Conservation (phyloP, 2,113 vertebrate genomes). For the Sakesphorus luctuosus region DNA sequence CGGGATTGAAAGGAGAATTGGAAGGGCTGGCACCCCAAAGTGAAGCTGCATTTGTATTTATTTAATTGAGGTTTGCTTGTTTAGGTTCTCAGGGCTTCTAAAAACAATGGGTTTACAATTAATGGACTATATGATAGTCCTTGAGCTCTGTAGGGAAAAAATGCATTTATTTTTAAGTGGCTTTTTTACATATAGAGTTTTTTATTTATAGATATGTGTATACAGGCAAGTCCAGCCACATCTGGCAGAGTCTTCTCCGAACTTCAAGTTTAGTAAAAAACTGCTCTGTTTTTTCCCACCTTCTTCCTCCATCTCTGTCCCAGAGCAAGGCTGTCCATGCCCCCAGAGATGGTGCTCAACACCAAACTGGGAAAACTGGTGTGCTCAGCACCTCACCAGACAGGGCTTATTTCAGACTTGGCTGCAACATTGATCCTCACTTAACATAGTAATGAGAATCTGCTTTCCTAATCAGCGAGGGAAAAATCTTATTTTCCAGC, state of each 20-base stretch:
- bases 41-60: neutral
- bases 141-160: neutral
- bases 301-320: neutral
- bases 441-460: conserved; percentile 50
- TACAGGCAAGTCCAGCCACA: neutral
- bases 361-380: neutral
- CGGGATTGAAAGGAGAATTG: neutral
- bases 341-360: neutral
- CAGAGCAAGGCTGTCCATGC: rapidly evolving
- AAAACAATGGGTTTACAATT: neutral
- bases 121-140: neutral
- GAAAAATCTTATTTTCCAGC: conserved; percentile 51
- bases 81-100: neutral
- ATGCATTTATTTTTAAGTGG: neutral
- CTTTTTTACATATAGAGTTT: neutral
- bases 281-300: neutral
- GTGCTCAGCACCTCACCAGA: neutral
- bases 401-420: conserved; percentile 18
- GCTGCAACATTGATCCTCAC: conserved; percentile 26
- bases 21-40: neutral
- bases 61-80: neutral
- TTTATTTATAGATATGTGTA: neutral
- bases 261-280: neutral
- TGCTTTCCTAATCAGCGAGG: conserved; percentile 22
- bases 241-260: neutral